These are phyloP conservation scores for Gastrophryne carolinensis DNA, from an alignment of 2,797 vertebrate species.

Conservation along the genomic window DNA sequence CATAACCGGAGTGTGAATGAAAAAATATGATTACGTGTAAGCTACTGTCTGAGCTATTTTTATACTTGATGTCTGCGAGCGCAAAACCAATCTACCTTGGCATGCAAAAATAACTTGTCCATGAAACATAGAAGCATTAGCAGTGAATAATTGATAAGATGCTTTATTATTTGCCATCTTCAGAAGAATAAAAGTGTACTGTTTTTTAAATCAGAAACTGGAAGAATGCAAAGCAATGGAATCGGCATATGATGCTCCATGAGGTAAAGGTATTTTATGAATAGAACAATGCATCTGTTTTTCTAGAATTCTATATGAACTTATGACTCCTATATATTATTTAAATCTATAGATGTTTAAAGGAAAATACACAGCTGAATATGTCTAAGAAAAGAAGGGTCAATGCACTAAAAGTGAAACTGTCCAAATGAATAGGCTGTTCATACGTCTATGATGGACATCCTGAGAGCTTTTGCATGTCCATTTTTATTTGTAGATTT, in stretches of 20 bases:
- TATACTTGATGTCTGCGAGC: constrained; percentile 22
- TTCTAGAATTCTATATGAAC: no score
- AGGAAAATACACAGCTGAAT: no score
- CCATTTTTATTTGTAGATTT: no score
- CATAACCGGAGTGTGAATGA: constrained; percentile 23
- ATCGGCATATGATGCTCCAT: background rate
- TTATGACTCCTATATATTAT: no score
- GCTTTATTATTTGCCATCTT: constrained; percentile 22
- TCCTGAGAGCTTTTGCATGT: no score
- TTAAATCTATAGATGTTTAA: no score
- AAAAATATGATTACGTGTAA: constrained; percentile 37
- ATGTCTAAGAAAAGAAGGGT: no score
- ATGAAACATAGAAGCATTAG: constrained; percentile 6
- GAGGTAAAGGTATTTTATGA: no score
- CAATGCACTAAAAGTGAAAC: no score
- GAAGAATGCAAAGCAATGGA: background rate
- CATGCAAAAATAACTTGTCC: constrained; percentile 41
- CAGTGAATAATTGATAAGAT: constrained; percentile 39
- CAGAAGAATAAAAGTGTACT: constrained; percentile 1
- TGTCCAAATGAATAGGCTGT: no score
- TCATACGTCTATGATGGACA: no score
- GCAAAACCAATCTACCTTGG: background rate
- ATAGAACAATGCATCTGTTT: no score
- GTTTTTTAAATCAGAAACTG: background rate
- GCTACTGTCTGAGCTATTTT: constrained; percentile 38